These are phyloP conservation scores for Ophthalmolycus amberensis DNA, from an alignment of 2,113 vertebrate species.

Conservation along the genomic window DNA sequence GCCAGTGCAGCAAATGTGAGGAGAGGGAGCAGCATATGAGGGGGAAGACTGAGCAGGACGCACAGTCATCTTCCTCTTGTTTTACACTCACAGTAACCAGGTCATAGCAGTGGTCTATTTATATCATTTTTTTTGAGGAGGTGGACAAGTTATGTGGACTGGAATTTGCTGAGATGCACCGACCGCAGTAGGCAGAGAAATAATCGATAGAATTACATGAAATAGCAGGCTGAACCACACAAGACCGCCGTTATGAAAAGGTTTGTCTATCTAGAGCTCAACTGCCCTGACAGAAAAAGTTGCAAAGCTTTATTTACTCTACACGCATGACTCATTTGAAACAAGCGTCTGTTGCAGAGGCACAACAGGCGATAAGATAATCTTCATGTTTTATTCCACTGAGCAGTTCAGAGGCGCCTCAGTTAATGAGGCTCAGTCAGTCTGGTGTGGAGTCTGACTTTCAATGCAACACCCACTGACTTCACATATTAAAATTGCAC, in stretches of 20 bases:
- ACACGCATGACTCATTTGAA: conserved; percentile 31
- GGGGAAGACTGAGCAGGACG: neutral
- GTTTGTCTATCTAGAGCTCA: conserved; percentile 54
- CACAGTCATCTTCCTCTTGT: conserved; percentile 8
- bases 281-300: conserved; percentile 28
- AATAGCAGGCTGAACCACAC: conserved; percentile 33
- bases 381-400: conserved; percentile 45
- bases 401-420: conserved; percentile 42
- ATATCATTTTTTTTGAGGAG: conserved; percentile 49
- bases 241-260: conserved; percentile 42
- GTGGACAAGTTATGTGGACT: conserved; percentile 41
- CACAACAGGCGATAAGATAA: conserved; percentile 33
- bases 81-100: conserved; percentile 33
- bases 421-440: conserved; percentile 55
- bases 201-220: conserved; percentile 65
- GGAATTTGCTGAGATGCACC: conserved; percentile 30
- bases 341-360: conserved; percentile 39
- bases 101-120: conserved; percentile 37
- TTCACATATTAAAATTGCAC: conserved; percentile 48
- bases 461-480: conserved; percentile 55
- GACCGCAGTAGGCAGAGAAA: conserved; percentile 51
- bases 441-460: conserved; percentile 52
- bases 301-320: conserved; percentile 32
- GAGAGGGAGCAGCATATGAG: neutral
- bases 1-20: conserved; percentile 22